Evolutionary conservation across 2,888 invertebrate genomes (phyloP), one percentile per base, ranked within the genome.

Genomic region (Chymomyza fuscimana): DNA sequence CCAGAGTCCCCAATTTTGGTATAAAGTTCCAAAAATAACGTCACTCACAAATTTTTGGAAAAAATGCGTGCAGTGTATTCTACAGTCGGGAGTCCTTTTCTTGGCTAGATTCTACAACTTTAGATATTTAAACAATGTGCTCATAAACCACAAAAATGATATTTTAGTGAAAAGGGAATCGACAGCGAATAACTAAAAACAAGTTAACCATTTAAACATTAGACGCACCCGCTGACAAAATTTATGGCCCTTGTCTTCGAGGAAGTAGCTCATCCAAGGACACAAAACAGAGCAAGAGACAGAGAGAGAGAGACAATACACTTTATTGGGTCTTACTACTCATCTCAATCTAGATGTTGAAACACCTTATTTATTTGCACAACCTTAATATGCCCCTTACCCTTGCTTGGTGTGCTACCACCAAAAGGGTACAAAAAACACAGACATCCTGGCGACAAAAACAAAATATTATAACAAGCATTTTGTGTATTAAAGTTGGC

Each of bases 401-500:
- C 12, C 12, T 32, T 9, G 7, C 12, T 32, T 9, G 7, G 1
- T 32, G 9, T 32, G 9, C 7, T 32, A 4, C 32, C 32, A 1
- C 5, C 12, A 63, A 74, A 62, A 67, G 60, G 51, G 67, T 63
- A 70, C 69, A 73, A n/a, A 32, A 9, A 3, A n/a, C 4, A 4
- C 12, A 4, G 66, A 12, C 10, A 63, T 59, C 15, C 22, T 58
- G 61, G 61, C 32, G 52, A 32, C 40, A 59, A 70, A 69, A 68
- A 70, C 40, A 12, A 46, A 46, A 46, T 46, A 46, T 46, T 46
- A 12, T 46, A 65, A 68, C 56, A 64, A 65, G 62, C 70, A 65
- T 32, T 74, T 63, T 63, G 62, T 51, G 54, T 29, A 69, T 70
- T 77, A 72, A 71, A 72, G 79, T 75, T 76, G 70, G 51, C 73